Conservation (phyloP, 2,888 invertebrate genomes). For the Eupithecia exiguata region DNA sequence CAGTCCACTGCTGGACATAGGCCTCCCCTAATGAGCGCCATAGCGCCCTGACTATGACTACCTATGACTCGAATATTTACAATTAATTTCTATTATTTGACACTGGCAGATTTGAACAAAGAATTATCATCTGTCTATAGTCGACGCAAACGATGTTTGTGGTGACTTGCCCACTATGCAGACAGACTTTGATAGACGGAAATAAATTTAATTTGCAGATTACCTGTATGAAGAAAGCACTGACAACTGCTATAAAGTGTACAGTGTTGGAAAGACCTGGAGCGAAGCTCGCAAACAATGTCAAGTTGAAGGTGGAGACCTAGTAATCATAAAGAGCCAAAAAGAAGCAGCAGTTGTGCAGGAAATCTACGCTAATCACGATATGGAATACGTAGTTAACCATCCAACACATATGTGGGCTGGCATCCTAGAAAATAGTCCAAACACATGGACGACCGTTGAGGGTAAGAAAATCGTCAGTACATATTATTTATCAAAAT, state of each 20-base stretch:
- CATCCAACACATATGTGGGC: not conserved
- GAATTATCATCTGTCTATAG: no score
- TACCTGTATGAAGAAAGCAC: not conserved
- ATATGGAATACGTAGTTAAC: not conserved
- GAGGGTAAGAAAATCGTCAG: not conserved
- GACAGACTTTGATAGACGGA: not conserved
- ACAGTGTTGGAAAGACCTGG: constrained; percentile 1
- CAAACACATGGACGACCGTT: not conserved
- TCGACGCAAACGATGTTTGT: not conserved
- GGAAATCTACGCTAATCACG: constrained; percentile 3
- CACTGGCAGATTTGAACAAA: no score
- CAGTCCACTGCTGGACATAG: no score
- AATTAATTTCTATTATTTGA: no score
- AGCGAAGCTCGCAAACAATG: constrained; percentile 3
- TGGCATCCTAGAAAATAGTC: not conserved
- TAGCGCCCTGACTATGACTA: no score
- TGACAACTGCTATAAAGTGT: not conserved
- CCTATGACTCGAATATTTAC: no score
- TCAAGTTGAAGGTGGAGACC: not conserved
- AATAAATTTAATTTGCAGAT: not conserved
- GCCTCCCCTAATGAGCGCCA: no score
- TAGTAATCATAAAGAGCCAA: not conserved
- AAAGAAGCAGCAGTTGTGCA: not conserved
- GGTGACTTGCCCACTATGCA: not conserved
- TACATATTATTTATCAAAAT: not conserved